phyloP scores from a whole-genome alignment of 2,888 invertebrate species.

The Auanema freiburgensis region DNA sequence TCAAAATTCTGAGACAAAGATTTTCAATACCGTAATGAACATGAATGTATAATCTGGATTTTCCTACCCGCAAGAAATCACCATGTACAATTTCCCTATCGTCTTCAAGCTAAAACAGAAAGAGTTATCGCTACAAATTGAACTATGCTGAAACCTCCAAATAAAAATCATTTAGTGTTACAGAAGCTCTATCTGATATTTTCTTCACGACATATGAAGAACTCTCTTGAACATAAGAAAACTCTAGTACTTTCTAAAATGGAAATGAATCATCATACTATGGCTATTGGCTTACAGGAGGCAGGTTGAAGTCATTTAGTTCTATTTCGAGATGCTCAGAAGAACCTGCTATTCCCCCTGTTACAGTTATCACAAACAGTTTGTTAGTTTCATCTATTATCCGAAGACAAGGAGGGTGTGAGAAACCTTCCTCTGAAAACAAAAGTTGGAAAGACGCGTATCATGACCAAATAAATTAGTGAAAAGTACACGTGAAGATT shows the following conservation, averaged over 20 bases:
- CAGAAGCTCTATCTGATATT: background rate
- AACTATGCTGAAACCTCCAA: background rate
- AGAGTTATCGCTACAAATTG: background rate
- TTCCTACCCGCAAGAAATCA: slow-evolving; percentile 35
- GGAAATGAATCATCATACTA: too few species aligned
- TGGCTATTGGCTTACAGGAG: background rate
- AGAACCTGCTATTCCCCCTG: slow-evolving; percentile 50
- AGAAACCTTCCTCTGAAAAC: slow-evolving; percentile 44
- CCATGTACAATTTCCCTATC: slow-evolving; percentile 40
- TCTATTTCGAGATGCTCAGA: slow-evolving; percentile 21
- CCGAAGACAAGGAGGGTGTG: slow-evolving; percentile 52
- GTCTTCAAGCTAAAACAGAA: slow-evolving; percentile 15
- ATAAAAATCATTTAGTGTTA: slow-evolving; percentile 8
- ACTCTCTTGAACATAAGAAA: slow-evolving; percentile 15
- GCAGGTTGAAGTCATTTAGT: slow-evolving; percentile 13
- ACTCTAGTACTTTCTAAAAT: slow-evolving; percentile 12
- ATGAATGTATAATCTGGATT: slow-evolving; percentile 38
- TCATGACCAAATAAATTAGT: too few species aligned
- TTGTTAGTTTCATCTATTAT: slow-evolving; percentile 42
- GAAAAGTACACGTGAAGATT: too few species aligned
- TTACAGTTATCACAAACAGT: slow-evolving; percentile 53
- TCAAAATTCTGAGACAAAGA: background rate
- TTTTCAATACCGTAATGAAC: slow-evolving; percentile 42
- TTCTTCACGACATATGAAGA: slow-evolving; percentile 11
- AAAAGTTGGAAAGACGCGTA: background rate